Evolutionary conservation across 2,113 vertebrate species (phyloP).

Genomic region (Progne subis): DNA sequence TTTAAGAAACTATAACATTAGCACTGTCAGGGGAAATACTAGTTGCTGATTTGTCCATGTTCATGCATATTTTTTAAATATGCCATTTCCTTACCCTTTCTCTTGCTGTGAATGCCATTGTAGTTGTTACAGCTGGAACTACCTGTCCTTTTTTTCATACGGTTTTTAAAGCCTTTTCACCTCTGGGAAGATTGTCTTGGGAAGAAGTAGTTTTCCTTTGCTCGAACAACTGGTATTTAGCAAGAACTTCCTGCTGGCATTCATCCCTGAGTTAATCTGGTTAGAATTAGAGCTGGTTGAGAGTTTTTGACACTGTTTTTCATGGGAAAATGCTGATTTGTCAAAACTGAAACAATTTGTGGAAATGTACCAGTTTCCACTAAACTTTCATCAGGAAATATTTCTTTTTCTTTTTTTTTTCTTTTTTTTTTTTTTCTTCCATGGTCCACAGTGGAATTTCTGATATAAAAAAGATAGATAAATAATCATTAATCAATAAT

Average conservation of each 20-base stretch:
- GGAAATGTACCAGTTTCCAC: conserved; percentile 62
- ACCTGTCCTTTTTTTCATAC: neutral
- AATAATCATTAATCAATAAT: neutral
- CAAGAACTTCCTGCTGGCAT: conserved; percentile 60
- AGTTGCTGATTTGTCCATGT: neutral
- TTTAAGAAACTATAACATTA: neutral
- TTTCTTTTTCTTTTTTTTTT: neutral
- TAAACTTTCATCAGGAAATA: conserved; percentile 37
- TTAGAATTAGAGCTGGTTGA: conserved; percentile 47
- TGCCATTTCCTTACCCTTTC: neutral
- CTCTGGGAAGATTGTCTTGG: neutral
- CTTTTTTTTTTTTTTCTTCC: neutral
- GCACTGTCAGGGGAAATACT: neutral
- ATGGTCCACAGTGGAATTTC: neutral
- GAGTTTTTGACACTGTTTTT: conserved; percentile 54
- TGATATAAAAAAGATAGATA: neutral
- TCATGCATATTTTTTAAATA: neutral
- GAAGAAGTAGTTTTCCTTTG: conserved; percentile 23
- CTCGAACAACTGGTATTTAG: conserved; percentile 50
- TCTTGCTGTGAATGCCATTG: neutral
- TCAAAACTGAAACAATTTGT: conserved; percentile 67
- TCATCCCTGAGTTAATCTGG: conserved; percentile 50
- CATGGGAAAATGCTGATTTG: conserved; percentile 68
- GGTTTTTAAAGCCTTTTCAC: conserved; percentile 7
- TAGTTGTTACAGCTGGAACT: neutral